Evolutionary conservation across 2,113 vertebrate species (phyloP), one percentile per base, ranked within the genome.

Genomic region (Ochotona curzoniae): DNA sequence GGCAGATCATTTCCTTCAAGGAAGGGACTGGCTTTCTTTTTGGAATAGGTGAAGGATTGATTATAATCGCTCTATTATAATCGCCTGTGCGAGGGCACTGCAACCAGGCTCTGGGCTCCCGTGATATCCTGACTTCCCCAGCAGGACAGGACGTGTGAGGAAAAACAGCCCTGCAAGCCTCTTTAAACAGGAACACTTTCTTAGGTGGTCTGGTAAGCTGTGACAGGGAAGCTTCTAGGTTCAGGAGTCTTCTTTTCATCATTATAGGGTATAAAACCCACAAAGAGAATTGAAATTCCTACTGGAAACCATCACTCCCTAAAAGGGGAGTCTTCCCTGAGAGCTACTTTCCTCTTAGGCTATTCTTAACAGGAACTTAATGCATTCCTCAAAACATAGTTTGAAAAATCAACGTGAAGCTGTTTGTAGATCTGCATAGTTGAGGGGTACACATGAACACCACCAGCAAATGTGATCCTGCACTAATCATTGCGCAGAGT

Each of bases 51-150:
- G 60, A 54, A 38, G 57, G 54, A 64, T 87, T 21, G 14, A 18
- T 57, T 57, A 57, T 57, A 14, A 57, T 18, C 13, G 18, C 18
- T 57, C 14, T 57, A 18, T 57, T 13, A 17, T n/a, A n/a, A n/a
- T 32, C 10, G 54, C 5, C 4, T 3, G n/a, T 23, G 47, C 47
- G 30, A 21, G 8, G 2, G 2, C 0, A 4, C 1, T 3, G 21
- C 2, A 21, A 35, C 2, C 30, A 57, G 32, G 3, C 2, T 20
- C 30, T 2, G n/a, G 23, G 38, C 71, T 63, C 61, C 14, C 5
- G 10, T 38, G 23, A 80, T 6, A 44, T 2, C 4, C 20, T 20
- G 17, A 63, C 12, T 38, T 60, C 18, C 64, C 60, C 18, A 1
- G 13, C 2, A 47, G 63, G 47, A 21, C 69, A 44, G 3, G 26